A percentile compares a stretch with the other conserved stretches of the same genome.
These are phyloP conservation scores for Onychostoma macrolepis DNA, from an alignment of 2,113 vertebrate genomes.

Conservation along the genomic window DNA sequence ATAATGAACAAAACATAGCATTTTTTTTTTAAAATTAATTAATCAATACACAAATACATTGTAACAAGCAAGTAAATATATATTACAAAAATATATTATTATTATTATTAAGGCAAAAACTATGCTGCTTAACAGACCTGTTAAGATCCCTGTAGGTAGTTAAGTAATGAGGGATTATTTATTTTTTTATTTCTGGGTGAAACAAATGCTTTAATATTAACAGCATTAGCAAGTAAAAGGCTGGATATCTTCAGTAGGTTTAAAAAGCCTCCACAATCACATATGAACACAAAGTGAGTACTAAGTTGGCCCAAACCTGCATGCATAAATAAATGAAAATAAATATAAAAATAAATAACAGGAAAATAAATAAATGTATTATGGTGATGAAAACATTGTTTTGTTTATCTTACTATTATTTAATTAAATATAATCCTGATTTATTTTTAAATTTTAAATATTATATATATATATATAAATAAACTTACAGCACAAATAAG, in stretches of 20 bases:
- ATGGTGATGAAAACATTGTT: too few species aligned
- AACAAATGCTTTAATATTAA: background rate
- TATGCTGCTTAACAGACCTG: background rate
- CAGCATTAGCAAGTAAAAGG: background rate
- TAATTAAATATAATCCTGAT: too few species aligned
- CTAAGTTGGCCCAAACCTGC: background rate
- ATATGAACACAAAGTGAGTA: background rate
- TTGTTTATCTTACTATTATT: too few species aligned
- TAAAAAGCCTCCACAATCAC: background rate
- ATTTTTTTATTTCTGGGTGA: background rate
- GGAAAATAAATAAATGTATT: too few species aligned
- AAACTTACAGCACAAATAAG: too few species aligned
- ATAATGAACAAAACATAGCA: background rate
- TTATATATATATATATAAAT: too few species aligned
- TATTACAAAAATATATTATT: background rate
- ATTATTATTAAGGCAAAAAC: background rate
- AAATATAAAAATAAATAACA: too few species aligned
- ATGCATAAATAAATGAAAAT: background rate
- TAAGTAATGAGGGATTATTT: background rate
- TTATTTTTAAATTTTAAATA: too few species aligned
- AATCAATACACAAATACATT: background rate
- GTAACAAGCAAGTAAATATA: too few species aligned
- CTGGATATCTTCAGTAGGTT: background rate
- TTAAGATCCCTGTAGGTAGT: background rate
- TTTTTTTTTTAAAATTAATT: background rate